Base-by-base conservation (phyloP, 2,888 invertebrate species). In the Omphaloscelis lunosa region DNA sequence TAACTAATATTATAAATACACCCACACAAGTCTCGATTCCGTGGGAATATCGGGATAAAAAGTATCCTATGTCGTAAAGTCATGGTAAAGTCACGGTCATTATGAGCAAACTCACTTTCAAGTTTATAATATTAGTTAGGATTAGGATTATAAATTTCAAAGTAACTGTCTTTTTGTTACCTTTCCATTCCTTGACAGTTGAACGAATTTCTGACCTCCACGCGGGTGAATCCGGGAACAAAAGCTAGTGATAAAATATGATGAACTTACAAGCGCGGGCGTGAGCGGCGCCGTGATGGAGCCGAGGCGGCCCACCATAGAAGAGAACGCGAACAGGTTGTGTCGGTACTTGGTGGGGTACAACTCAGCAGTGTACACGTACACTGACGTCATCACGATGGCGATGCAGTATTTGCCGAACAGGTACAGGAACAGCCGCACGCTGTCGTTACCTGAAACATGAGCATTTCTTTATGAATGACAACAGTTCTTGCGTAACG, bases 201-300 rank as follows among this genome's bases (percentile, higher is more conserved):
- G 34, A 34, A 23, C 12, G 12, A 8, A 41, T 6, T n/a, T 41
- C 17, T 27, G 27, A 39, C 9, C 17, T 39, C 41, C n/a, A 27
- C 11, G 17, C 41, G 11, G 11, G 6, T 20, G 11, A 20, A 20
- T 1, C 9, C 20, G 51, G 20, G 20, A 7, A 7, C 48, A 48
- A 20, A 48, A 51, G 51, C 8, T 20, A 51, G 51, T 20, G 51
- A 51, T 20, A 20, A 51, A 53, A 39, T 11, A 34, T 12, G n/a
- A 12, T 4, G 20, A 59, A 39, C 96, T 94, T 92, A 98, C 98
- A 91, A 98, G 92, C 59, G 98, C 94, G 1, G 97, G 97, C 20
- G 97, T 97, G 84, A 98, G 97, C 2, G 98, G 98, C 17, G 98
- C 97, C 17, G 97, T 95, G 93, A 98, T 97, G 51, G 97, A 97